These are phyloP conservation scores for Cacatua alba DNA, from an alignment of 2,113 vertebrate genomes.

Conservation along the genomic window DNA sequence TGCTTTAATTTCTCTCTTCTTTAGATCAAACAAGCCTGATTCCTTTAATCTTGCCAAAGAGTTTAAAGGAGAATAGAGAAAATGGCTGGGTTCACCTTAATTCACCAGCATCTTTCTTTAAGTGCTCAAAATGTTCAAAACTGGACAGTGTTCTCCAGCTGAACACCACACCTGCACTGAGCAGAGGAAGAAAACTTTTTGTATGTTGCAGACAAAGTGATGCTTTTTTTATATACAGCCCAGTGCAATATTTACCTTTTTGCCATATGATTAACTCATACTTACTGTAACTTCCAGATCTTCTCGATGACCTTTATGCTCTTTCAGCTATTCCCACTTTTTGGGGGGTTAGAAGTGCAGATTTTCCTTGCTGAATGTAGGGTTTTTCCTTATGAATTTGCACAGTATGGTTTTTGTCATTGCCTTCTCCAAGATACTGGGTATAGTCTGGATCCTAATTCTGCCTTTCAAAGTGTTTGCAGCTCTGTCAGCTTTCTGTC, in stretches of 20 bases:
- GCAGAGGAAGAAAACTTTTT: background rate
- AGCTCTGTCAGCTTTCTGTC: background rate
- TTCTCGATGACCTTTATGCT: background rate
- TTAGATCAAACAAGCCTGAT: background rate
- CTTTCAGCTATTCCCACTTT: background rate
- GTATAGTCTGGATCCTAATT: background rate
- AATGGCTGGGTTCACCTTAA: background rate
- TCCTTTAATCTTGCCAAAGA: background rate
- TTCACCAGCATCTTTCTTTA: background rate
- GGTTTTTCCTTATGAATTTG: background rate
- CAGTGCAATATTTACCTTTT: background rate
- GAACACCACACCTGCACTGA: background rate
- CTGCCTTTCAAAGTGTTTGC: background rate
- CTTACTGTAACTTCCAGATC: background rate
- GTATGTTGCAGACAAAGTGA: fast-evolving
- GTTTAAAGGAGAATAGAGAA: background rate
- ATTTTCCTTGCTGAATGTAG: background rate
- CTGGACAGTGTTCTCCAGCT: background rate
- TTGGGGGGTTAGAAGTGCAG: background rate
- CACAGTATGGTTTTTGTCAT: background rate
- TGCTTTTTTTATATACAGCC: background rate
- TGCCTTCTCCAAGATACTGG: background rate
- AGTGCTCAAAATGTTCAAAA: background rate
- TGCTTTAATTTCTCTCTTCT: background rate
- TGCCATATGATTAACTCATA: background rate